Evolutionary conservation across 2,888 invertebrate species (phyloP).

Genomic region (Volucella inanis): DNA sequence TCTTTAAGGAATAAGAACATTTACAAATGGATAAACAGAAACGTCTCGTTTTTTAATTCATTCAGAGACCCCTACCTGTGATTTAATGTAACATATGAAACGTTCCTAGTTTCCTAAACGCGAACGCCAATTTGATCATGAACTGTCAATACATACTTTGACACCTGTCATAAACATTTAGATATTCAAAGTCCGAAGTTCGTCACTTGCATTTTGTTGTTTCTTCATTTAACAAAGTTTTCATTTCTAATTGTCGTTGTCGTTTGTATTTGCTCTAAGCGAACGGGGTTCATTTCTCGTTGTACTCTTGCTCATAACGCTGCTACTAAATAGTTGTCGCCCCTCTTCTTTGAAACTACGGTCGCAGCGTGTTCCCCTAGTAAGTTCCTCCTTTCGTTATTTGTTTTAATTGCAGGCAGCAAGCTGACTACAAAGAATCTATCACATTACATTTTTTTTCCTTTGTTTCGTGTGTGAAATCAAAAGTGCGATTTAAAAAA

Average conservation of each 20-base stretch:
- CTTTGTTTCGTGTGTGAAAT: constrained; percentile 39
- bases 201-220: constrained; percentile 51
- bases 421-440: constrained; percentile 27
- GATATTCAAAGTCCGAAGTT: constrained; percentile 65
- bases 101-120: constrained; percentile 17
- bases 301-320: constrained; percentile 52
- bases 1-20: too few relatives aligned
- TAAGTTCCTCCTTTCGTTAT: constrained; percentile 9
- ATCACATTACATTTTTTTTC: background rate
- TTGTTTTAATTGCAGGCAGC: constrained; percentile 38
- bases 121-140: background rate
- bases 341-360: constrained; percentile 1
- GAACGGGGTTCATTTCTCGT: constrained; percentile 42
- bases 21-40: too few relatives aligned
- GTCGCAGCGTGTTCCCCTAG: constrained; percentile 20
- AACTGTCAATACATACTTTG: constrained; percentile 17
- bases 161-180: constrained; percentile 42
- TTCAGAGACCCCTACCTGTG: constrained; percentile 24
- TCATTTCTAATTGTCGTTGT: constrained; percentile 59
- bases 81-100: background rate
- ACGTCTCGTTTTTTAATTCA: too few relatives aligned
- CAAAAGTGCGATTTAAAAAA: constrained; percentile 26
- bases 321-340: constrained; percentile 22
- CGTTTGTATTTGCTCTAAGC: constrained; percentile 49
- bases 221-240: constrained; percentile 36